Percentiles rank a stretch among this genome's conserved stretches.
Evolutionary conservation across 2,888 invertebrate species (phyloP).

Genomic region (Altica lythri): DNA sequence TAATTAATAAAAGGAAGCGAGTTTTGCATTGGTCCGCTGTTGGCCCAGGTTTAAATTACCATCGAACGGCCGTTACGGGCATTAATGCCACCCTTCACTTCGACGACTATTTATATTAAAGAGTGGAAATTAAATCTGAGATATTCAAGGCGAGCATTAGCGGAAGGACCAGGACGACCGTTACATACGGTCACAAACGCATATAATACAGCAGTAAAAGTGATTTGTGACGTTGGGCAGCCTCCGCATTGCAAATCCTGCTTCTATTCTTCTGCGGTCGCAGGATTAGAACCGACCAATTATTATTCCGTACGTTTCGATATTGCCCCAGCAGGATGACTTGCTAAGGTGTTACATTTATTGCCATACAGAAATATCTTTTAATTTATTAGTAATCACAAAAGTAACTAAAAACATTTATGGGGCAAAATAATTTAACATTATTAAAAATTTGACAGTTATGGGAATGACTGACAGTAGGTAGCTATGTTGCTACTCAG

Average conservation of each 20-base stretch:
- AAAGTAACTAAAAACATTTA: no score
- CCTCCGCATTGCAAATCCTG: constrained; percentile 58
- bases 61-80: constrained; percentile 36
- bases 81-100: constrained; percentile 44
- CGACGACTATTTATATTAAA: constrained; percentile 48
- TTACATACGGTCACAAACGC: constrained; percentile 42
- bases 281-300: constrained; percentile 54
- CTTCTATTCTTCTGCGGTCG: constrained; percentile 52
- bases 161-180: constrained; percentile 46
- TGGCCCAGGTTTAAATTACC: constrained; percentile 42
- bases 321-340: constrained; percentile 44
- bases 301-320: constrained; percentile 54
- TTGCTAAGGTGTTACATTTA: constrained; percentile 24
- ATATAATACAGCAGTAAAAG: constrained; percentile 55
- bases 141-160: constrained; percentile 51
- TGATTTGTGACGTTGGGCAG: constrained; percentile 58
- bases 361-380: no score
- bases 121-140: constrained; percentile 54
- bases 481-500: no score
- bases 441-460: no score
- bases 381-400: no score
- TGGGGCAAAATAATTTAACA: no score
- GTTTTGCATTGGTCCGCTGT: constrained; percentile 37
- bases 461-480: no score
- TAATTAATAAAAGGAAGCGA: constrained; percentile 40